Evolutionary conservation across 2,113 vertebrate genomes (phyloP).

Genomic region (Mohoua ochrocephala): DNA sequence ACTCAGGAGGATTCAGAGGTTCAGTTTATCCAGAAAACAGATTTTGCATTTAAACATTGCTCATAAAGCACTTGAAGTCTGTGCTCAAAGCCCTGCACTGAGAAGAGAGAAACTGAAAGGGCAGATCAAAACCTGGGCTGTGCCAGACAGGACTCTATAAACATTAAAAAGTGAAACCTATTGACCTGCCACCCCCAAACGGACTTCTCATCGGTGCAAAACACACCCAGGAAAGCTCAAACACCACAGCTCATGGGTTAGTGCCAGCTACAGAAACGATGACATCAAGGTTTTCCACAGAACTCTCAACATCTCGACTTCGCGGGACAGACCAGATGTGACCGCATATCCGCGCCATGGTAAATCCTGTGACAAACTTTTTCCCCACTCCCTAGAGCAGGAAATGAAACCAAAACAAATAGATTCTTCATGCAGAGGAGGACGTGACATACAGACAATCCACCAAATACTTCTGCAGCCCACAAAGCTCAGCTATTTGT

Average conservation of each 20-base stretch:
- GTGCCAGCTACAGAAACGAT: neutral
- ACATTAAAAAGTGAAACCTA: neutral
- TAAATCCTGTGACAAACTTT: neutral
- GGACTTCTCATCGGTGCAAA: neutral
- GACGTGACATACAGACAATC: neutral
- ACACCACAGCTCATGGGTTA: neutral
- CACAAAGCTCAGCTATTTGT: neutral
- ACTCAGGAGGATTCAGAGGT: neutral
- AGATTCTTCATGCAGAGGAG: neutral
- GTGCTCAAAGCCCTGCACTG: neutral
- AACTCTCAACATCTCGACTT: neutral
- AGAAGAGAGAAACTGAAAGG: neutral
- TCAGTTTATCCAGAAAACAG: neutral
- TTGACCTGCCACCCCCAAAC: neutral
- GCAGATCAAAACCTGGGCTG: neutral
- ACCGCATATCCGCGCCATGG: fast-evolving
- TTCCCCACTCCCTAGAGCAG: neutral
- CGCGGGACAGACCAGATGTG: neutral
- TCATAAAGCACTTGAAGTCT: neutral
- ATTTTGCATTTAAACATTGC: neutral
- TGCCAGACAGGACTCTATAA: neutral
- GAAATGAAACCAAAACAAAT: neutral
- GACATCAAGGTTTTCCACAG: neutral
- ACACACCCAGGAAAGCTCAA: neutral
- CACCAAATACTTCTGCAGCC: neutral